Conservation (phyloP, 37 sponge, comb jelly and placozoan genomes). For the Oopsacas minuta region DNA sequence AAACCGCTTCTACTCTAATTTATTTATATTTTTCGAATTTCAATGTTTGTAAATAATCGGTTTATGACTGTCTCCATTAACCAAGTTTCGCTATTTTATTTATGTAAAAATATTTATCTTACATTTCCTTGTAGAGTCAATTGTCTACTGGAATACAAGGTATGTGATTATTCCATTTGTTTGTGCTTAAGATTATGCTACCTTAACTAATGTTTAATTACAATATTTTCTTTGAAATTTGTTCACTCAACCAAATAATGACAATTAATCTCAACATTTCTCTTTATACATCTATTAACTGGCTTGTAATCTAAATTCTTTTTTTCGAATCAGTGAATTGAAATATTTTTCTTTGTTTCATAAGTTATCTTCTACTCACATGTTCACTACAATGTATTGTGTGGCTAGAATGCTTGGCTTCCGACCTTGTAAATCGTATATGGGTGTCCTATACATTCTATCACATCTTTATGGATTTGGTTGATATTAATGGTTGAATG, state of each 20-base stretch:
- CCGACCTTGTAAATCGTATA: not conserved
- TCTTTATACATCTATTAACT: not conserved
- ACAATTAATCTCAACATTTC: not conserved
- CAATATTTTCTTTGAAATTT: not conserved
- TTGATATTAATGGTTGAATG: not conserved
- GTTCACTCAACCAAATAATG: not conserved
- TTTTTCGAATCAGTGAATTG: not conserved
- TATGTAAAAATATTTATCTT: not conserved
- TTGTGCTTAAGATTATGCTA: too few species aligned
- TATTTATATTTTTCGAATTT: too few species aligned
- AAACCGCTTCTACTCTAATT: too few species aligned
- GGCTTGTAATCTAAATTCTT: not conserved
- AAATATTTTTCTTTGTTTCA: not conserved
- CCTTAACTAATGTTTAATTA: too few species aligned
- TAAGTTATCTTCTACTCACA: not conserved
- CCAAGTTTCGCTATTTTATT: too few species aligned
- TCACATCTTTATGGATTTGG: not conserved
- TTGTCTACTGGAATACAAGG: not conserved
- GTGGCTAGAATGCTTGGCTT: not conserved
- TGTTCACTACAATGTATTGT: slow-evolving; percentile 9
- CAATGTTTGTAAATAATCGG: too few species aligned
- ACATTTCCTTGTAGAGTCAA: not conserved
- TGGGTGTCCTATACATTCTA: not conserved
- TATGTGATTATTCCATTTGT: not conserved
- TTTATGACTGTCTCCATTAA: too few species aligned